Evolutionary conservation across 2,888 invertebrate genomes (phyloP).

Genomic region (Chalcosyrphus nemorum): DNA sequence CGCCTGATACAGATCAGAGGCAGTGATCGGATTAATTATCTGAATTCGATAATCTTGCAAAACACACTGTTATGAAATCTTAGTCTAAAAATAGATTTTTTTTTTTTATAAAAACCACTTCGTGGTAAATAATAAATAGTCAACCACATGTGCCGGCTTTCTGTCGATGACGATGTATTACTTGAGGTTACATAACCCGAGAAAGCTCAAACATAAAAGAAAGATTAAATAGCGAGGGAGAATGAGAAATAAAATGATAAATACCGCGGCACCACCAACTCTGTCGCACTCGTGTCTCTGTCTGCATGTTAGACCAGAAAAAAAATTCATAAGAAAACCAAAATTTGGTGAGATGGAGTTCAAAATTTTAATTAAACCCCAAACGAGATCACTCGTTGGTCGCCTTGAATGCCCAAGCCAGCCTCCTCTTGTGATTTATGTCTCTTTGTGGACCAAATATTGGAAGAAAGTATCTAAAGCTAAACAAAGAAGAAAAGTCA

Average conservation of each 20-base stretch:
- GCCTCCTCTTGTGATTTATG: slow-evolving; percentile 3
- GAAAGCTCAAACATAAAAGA: slow-evolving; percentile 20
- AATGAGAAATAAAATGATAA: neutral
- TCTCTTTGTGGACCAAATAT: slow-evolving; percentile 6
- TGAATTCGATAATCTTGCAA: neutral
- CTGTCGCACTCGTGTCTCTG: no score
- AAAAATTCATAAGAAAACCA: slow-evolving; percentile 19
- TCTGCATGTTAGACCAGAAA: neutral
- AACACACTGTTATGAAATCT: slow-evolving; percentile 15
- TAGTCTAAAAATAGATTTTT: neutral
- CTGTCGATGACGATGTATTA: neutral
- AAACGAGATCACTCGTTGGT: slow-evolving; percentile 11
- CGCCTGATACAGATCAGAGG: no score
- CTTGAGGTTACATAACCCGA: slow-evolving; percentile 29
- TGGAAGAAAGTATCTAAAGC: slow-evolving; percentile 34
- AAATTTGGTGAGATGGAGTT: slow-evolving; percentile 3
- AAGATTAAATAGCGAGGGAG: neutral
- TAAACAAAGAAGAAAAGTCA: slow-evolving; percentile 3
- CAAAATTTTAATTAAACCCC: slow-evolving; percentile 17
- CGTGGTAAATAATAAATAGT: neutral
- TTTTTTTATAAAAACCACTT: neutral
- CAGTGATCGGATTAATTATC: no score
- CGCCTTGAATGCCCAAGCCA: no score
- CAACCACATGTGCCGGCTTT: slow-evolving; percentile 11
- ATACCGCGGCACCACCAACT: no score